A percentile compares a stretch with the other conserved stretches of the same genome.
Evolutionary conservation across 1,140 invertebrate species (phyloP).

Genomic region (Paraescarpia echinospica): DNA sequence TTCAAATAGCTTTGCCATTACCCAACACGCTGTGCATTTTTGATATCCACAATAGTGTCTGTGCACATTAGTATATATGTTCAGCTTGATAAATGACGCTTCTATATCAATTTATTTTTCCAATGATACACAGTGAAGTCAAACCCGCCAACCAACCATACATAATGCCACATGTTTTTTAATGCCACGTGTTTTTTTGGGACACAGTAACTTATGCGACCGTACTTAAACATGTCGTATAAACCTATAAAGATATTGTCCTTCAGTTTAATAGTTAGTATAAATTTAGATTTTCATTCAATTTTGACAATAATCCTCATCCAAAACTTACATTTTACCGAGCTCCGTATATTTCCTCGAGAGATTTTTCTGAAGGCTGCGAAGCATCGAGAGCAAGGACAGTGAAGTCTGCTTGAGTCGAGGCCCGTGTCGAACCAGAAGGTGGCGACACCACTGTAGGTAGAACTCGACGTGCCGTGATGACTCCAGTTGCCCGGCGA

Average conservation of each 20-base stretch:
- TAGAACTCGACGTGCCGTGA: constrained; percentile 87
- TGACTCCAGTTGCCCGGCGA: constrained; percentile 72
- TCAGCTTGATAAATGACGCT: neutral
- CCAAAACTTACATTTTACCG: constrained; percentile 77
- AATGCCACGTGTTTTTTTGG: too few relatives aligned
- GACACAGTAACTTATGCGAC: too few relatives aligned
- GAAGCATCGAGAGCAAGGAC: constrained; percentile 65
- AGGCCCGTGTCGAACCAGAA: constrained; percentile 68
- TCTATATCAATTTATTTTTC: too few relatives aligned
- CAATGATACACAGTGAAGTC: too few relatives aligned
- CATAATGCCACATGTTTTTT: too few relatives aligned
- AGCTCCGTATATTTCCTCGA: constrained; percentile 78
- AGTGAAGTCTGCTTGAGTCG: constrained; percentile 61
- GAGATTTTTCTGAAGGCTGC: constrained; percentile 79
- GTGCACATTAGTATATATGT: neutral
- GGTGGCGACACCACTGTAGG: constrained; percentile 73
- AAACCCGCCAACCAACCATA: too few relatives aligned
- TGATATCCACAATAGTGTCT: neutral
- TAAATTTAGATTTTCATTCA: neutral
- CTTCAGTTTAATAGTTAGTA: neutral
- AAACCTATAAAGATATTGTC: too few relatives aligned
- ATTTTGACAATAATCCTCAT: neutral
- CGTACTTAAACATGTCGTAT: too few relatives aligned
- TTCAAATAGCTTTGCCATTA: too few relatives aligned
- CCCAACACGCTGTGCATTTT: neutral